A percentile compares a stretch with the other conserved stretches of the same genome.
These are phyloP conservation scores for Indicator maculatus DNA, from an alignment of 2,113 vertebrate genomes.

Conservation along the genomic window DNA sequence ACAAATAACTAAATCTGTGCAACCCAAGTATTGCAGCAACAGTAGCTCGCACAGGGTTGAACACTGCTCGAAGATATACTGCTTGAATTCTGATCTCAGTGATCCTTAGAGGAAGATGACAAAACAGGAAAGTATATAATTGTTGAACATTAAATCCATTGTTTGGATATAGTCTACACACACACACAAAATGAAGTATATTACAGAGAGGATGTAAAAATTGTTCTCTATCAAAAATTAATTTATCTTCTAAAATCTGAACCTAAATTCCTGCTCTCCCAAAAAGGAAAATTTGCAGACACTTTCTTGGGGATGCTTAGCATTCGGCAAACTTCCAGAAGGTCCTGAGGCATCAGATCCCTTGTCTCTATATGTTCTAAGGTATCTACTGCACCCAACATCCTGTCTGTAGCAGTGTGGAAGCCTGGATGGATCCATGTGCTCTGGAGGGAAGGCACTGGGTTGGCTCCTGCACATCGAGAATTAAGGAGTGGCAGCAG, in stretches of 20 bases:
- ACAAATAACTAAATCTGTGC: neutral
- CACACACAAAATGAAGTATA: neutral
- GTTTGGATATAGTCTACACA: neutral
- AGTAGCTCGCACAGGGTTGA: neutral
- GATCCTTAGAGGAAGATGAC: neutral
- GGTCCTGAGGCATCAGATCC: neutral
- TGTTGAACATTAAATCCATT: neutral
- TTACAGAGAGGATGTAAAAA: neutral
- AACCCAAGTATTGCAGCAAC: neutral
- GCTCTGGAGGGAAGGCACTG: neutral
- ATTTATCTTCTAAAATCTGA: neutral
- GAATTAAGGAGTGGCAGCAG: neutral
- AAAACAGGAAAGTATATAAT: neutral
- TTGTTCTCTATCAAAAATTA: neutral
- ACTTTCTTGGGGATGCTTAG: neutral
- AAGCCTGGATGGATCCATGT: accelerated
- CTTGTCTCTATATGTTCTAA: neutral
- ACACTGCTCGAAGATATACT: neutral
- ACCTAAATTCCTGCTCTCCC: neutral
- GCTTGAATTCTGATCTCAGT: neutral
- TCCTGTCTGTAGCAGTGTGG: accelerated
- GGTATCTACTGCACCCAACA: neutral
- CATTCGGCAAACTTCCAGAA: neutral
- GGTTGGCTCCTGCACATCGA: no score
- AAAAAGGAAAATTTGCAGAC: neutral